Percentiles rank a stretch among this genome's conserved stretches.
Evolutionary conservation across 2,888 invertebrate genomes (phyloP).

Genomic region (Oeneis ivallda): DNA sequence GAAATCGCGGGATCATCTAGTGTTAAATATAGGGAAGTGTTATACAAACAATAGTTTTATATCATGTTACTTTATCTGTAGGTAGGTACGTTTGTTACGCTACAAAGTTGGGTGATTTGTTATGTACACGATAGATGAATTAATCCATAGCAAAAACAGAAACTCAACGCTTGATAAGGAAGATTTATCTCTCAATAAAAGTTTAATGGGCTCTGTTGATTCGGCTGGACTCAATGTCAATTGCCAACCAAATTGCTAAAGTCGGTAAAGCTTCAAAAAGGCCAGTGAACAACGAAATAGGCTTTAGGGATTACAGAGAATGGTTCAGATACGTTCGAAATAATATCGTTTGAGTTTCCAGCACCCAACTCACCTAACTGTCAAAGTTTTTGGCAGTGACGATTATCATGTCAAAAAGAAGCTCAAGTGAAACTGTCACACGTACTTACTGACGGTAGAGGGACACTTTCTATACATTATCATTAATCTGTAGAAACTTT

Average conservation of each 20-base stretch:
- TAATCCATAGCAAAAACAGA: neutral
- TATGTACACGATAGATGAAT: neutral
- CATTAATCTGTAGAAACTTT: too few relatives aligned
- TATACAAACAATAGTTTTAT: too few relatives aligned
- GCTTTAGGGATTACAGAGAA: conserved; percentile 16
- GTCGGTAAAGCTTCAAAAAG: conserved; percentile 11
- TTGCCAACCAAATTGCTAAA: conserved; percentile 8
- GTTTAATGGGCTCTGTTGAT: neutral
- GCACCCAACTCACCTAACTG: neutral
- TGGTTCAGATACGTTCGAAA: neutral
- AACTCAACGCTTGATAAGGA: neutral
- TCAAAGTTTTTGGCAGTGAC: conserved; percentile 10
- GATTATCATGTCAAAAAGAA: neutral
- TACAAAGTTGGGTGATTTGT: too few relatives aligned
- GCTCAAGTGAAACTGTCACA: neutral
- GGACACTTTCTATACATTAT: too few relatives aligned
- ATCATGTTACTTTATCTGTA: too few relatives aligned
- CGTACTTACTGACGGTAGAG: too few relatives aligned
- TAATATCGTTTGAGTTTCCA: neutral
- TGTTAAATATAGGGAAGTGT: too few relatives aligned
- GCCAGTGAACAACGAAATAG: conserved; percentile 11
- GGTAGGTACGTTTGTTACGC: too few relatives aligned
- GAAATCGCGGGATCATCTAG: too few relatives aligned
- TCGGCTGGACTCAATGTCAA: conserved; percentile 3
- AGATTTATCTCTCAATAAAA: neutral